A percentile compares a stretch with the other conserved stretches of the same genome.
phyloP scores from a whole-genome alignment of 2,797 vertebrate species.

The Lophotriccus pileatus region DNA sequence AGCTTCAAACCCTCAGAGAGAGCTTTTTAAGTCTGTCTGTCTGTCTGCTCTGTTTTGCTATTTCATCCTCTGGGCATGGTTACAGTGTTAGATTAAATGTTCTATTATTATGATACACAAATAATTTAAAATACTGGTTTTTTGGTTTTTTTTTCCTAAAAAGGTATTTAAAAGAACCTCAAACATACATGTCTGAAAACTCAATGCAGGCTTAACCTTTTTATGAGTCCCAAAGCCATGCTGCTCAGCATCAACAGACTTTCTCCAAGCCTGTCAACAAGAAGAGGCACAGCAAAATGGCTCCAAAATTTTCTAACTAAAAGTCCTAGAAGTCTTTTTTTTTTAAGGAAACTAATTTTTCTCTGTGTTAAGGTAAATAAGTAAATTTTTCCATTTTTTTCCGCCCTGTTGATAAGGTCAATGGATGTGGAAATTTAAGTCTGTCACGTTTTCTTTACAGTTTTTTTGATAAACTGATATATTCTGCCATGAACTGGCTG shows the following conservation, averaged over 20 bases:
- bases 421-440: not conserved
- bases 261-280: not conserved
- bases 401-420: rapidly evolving
- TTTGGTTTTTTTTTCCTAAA: not conserved
- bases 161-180: not conserved
- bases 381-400: not conserved
- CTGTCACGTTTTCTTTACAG: not conserved
- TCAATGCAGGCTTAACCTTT: not conserved
- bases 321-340: not conserved
- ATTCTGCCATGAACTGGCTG: not conserved
- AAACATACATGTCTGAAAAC: not conserved
- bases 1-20: not conserved
- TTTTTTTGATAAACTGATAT: not conserved
- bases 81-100: not conserved
- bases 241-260: not conserved
- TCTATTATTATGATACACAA: not conserved
- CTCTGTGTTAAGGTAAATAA: not conserved
- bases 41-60: not conserved
- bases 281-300: not conserved
- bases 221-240: not conserved
- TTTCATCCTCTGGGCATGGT: not conserved
- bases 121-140: not conserved
- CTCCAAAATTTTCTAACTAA: not conserved
- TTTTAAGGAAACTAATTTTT: not conserved
- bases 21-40: not conserved